A percentile compares a stretch with the other conserved stretches of the same genome.
Conservation (phyloP, 2,888 invertebrate genomes). For the Darwinula stevensoni region DNA sequence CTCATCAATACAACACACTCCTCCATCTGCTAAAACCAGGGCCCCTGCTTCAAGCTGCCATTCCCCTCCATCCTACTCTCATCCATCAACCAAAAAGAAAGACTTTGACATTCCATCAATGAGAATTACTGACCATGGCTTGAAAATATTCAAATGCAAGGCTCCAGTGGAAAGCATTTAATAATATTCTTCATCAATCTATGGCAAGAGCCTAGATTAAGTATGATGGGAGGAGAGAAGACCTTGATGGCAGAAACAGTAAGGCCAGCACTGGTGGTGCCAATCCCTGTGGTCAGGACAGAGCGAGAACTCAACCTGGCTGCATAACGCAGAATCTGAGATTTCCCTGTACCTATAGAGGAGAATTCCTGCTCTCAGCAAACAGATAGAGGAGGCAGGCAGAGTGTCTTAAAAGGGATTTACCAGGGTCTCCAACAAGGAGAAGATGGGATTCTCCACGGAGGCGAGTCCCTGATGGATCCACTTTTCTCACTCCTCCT, state of each 20-base stretch:
- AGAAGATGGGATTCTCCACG: slow-evolving; percentile 58
- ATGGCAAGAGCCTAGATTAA: too few relatives aligned
- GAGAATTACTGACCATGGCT: too few relatives aligned
- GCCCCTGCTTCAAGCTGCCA: slow-evolving; percentile 80
- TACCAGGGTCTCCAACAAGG: slow-evolving; percentile 42
- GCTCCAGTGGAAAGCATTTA: not conserved
- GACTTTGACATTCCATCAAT: not conserved
- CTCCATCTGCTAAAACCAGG: slow-evolving; percentile 56
- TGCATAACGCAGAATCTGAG: slow-evolving; percentile 44
- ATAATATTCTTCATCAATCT: not conserved
- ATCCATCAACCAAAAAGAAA: too few relatives aligned
- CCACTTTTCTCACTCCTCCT: slow-evolving; percentile 20
- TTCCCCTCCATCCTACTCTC: slow-evolving; percentile 42
- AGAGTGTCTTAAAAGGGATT: too few relatives aligned
- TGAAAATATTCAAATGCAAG: not conserved
- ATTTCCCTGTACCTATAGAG: slow-evolving; percentile 52
- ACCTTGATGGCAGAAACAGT: slow-evolving; percentile 64
- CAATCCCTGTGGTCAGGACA: slow-evolving; percentile 56
- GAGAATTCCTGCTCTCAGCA: slow-evolving; percentile 3
- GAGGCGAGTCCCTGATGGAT: slow-evolving; percentile 22
- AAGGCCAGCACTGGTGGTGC: slow-evolving; percentile 56
- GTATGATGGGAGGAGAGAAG: too few relatives aligned
- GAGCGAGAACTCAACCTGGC: slow-evolving; percentile 35
- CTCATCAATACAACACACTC: slow-evolving; percentile 72
- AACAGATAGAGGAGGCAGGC: not conserved